Conservation (phyloP, 2,888 invertebrate genomes). For the Sarcophaga carnaria region DNA sequence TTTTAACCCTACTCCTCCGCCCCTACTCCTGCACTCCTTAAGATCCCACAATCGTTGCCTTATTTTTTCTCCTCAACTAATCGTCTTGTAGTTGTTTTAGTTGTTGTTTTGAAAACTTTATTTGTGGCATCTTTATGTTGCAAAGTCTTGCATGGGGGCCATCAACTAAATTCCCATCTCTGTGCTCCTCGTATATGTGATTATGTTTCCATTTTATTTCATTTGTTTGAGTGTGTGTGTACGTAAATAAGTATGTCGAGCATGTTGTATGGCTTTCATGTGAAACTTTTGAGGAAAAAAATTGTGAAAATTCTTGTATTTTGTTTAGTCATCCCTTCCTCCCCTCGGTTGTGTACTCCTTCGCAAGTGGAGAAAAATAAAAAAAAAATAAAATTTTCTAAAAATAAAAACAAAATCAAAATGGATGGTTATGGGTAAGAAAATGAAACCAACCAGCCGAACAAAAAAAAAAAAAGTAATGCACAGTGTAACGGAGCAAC, state of each 20-base stretch:
- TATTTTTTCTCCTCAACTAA: slow-evolving; percentile 40
- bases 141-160: slow-evolving; percentile 69
- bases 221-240: neutral
- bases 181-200: slow-evolving; percentile 7
- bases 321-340: slow-evolving; percentile 18
- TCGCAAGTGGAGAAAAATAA: slow-evolving; percentile 38
- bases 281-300: no score
- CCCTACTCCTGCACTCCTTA: neutral
- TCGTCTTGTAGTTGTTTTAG: slow-evolving; percentile 50
- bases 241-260: neutral
- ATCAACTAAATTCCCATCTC: slow-evolving; percentile 22
- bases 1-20: neutral
- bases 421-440: slow-evolving; percentile 47
- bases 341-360: neutral
- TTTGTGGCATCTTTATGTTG: slow-evolving; percentile 63
- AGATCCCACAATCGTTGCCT: neutral
- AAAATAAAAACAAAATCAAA: slow-evolving; percentile 61
- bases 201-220: neutral
- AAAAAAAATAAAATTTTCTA: slow-evolving; percentile 58
- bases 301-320: neutral
- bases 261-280: no score
- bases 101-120: slow-evolving; percentile 33
- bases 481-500: slow-evolving; percentile 34
- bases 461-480: slow-evolving; percentile 46
- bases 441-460: neutral